Evolutionary conservation across 2,797 vertebrate species (phyloP), one percentile per base, ranked within the genome.

Genomic region (Eospalax fontanierii): DNA sequence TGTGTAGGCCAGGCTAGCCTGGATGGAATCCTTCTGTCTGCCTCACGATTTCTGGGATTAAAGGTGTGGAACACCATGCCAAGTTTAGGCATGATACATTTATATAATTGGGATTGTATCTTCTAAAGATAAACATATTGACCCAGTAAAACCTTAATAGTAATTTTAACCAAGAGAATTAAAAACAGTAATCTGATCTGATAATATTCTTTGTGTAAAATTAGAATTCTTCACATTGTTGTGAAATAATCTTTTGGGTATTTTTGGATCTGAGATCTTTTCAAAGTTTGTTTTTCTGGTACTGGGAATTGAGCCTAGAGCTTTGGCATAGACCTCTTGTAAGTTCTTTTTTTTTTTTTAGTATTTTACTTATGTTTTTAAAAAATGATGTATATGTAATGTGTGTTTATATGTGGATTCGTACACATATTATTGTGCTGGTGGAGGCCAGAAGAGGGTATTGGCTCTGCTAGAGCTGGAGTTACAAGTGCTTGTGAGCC

Each of bases 81-180:
- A 54, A 12, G 50, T 15, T 54, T 54, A 54, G 50, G 50, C 50
- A 54, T 54, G 12, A 54, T 54, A 54, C 50, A 54, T 54, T 50
- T 54, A 54, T 54, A 12, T 46, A 38, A 7, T 81, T 38, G 38
- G 6, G 75, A 71, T 71, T 65, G 19, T 59, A 22, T 81, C 28
- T 61, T 63, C 70, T 59, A 26, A 30, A 79, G 46, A 66, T 73
- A 46, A 79, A 59, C 26, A 22, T 79, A 57, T 24, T 65, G 24
- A 16, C 14, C 46, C 21, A 70, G 6, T 68, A 50, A 91, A 73
- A 88, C 50, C 22, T 30, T 30, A 18, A 35, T 65, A 35, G 22
- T 90, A 43, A 46, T 83, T 92, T 78, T 40, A 63, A 63, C 28
- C 50, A 86, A 90, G 50, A 80, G 59, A 87, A 33, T 65, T 19